Base-by-base conservation (phyloP, 2,888 invertebrate species). In the Ormyrus labotus region DNA sequence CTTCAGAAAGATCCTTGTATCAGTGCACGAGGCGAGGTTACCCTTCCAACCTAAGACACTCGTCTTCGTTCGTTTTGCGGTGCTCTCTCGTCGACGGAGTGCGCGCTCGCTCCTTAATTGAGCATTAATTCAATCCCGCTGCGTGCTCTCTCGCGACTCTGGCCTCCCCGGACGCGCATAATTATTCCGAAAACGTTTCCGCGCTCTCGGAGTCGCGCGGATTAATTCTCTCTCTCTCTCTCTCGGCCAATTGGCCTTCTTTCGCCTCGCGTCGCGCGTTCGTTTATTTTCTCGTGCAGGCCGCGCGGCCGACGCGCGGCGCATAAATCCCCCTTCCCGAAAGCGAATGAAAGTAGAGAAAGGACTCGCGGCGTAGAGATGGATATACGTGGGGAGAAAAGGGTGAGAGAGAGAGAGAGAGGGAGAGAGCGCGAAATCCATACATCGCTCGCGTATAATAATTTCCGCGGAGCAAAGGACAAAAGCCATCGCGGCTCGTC, bases 41-140 rank as follows among this genome's bases (percentile, higher is more conserved):
- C 64, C 2, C 47, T 47, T 67, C 60, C n/a, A 11, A 19, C 60
- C 7, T 60, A 57, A 68, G 75, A 51, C 75, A 68, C 61, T 67
- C 68, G 10, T 51, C 77, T 77, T 77, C 58, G 19, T 70, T 58
- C 19, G 53, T 61, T n/a, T 34, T 34, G 34, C 34, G 34, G 34
- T 10, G 10, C 51, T 60, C n/a, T 34, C 13, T 34, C 13, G 48
- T 6, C 34, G 71, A 65, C 34, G 34, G 34, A 34, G 34, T 47
- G 50, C 55, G 57, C 63, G 69, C 64, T 48, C 55, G 55, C 63
- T 48, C 79, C 74, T 74, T 80, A 80, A 80, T 80, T 80, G 79
- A 80, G 79, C 79, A 73, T 58, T 80, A 75, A 80, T 71, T 80
- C 80, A 80, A 80, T 80, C 69, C 51, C 19, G 60, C 53, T 53